Evolutionary conservation across 2,113 vertebrate species (phyloP), one percentile per base, ranked within the genome.

Genomic region (Nerophis lumbriciformis): DNA sequence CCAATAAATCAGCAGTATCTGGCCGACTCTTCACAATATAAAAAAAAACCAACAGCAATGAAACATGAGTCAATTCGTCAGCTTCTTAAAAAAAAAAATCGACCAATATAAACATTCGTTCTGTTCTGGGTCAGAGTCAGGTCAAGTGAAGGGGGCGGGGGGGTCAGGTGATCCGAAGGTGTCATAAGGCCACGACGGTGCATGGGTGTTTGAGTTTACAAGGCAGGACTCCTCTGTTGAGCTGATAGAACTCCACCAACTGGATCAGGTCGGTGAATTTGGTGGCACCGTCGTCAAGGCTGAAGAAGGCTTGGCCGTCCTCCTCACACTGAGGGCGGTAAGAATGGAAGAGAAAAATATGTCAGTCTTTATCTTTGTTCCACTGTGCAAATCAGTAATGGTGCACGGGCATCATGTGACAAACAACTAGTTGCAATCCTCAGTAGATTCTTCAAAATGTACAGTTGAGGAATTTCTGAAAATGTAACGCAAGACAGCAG

Each of bases 261-360:
- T 99, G 97, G 78, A 99, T 99, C 88, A 99, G 89, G 90, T 99
- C 95, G 3, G 93, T 95, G 89, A 99, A 99, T 90, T 94, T 98
- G 90, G 97, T 99, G 90, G 93, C 92, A 71, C 97, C 93, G 9
- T 98, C 97, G 48, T 98, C 97, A 79, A 98, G 93, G 85, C 93
- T 98, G 87, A 98, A 97, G 92, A 95, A 98, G 59, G 91, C 84
- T 83, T 97, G 94, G 69, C 95, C 93, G 0, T 98, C 96, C 53
- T 97, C 97, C 91, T 98, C 96, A 75, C 93, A 95, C 96, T 82
- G 68, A 55, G 5, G 19, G 19, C 19, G 19, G 1, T 19, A 19
- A 4, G 19, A 1, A 39, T 12, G 42, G 0, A 15, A 39, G 1
- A 5, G 8, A 42, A 7, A 21, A 5, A 39, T 6, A 42, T 42